phyloP scores from a whole-genome alignment of 2,888 invertebrate species.

The Lasioglossum leucozonium region DNA sequence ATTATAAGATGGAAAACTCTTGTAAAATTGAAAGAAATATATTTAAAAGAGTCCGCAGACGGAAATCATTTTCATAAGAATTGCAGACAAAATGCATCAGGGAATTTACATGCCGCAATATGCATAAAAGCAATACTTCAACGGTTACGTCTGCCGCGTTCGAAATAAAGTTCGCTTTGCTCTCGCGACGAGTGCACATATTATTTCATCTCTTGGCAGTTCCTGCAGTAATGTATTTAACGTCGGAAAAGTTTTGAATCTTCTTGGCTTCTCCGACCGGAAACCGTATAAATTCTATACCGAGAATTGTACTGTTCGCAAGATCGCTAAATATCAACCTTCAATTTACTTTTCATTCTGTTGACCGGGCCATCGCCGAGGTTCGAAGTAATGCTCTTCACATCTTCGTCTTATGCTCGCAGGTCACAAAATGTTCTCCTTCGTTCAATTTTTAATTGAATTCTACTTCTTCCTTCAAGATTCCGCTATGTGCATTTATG shows the following conservation, averaged over 20 bases:
- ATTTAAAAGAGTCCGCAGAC: not conserved
- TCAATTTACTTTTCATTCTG: not conserved
- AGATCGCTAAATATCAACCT: not conserved
- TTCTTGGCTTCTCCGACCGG: not conserved
- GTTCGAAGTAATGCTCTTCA: not conserved
- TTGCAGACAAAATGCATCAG: not conserved
- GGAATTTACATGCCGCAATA: not conserved
- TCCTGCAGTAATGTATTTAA: not conserved
- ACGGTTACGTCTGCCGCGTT: not conserved
- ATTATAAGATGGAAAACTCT: not conserved
- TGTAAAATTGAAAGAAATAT: not conserved
- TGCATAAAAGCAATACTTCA: slow-evolving; percentile 6
- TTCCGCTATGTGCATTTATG: not conserved
- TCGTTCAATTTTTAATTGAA: not conserved
- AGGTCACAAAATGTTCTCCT: not conserved
- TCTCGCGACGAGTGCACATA: not conserved
- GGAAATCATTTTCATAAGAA: not conserved
- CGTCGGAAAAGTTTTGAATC: slow-evolving; percentile 7
- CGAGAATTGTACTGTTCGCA: not conserved
- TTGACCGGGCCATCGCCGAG: not conserved
- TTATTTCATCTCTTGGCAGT: slow-evolving; percentile 3
- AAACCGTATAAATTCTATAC: not conserved
- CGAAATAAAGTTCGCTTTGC: not conserved
- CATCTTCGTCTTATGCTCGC: not conserved
- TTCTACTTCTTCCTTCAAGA: not conserved